These are phyloP conservation scores for Geodia barretti DNA, from an alignment of 37 sponge, comb jelly and placozoan species.

Conservation along the genomic window DNA sequence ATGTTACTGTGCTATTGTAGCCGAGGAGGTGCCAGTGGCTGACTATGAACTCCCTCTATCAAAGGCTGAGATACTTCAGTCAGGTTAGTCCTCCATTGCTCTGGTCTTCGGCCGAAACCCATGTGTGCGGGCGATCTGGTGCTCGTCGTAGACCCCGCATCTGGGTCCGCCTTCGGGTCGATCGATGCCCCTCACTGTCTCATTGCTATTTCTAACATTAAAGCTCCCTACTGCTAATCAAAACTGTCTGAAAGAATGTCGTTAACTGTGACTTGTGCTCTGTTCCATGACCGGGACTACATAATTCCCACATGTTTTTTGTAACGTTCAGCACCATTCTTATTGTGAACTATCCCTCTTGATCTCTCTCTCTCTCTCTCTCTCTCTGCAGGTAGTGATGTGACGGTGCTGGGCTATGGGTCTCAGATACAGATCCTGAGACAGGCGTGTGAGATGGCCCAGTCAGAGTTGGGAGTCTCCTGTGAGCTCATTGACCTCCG, in stretches of 20 bases:
- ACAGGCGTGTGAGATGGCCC: slow-evolving; percentile 83
- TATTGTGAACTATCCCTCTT: neutral
- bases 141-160: no score
- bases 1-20: slow-evolving; percentile 37
- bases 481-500: slow-evolving; percentile 97
- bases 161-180: no score
- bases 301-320: neutral
- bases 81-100: no score
- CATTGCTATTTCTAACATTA: no score
- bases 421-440: slow-evolving; percentile 89
- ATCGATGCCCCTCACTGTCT: no score
- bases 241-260: no score
- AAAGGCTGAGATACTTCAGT: slow-evolving; percentile 77
- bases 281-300: no score
- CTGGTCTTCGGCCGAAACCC: no score
- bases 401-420: slow-evolving; percentile 95
- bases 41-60: slow-evolving; percentile 89
- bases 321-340: neutral
- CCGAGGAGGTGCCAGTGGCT: slow-evolving; percentile 86
- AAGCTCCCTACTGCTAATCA: no score
- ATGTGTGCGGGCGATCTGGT: no score
- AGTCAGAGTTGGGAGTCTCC: slow-evolving; percentile 82
- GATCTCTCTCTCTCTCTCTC: no score
- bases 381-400: slow-evolving; percentile 77
- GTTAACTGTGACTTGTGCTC: no score